phyloP scores from a whole-genome alignment of 1,140 invertebrate genomes.

The Eurytemora carolleeae region DNA sequence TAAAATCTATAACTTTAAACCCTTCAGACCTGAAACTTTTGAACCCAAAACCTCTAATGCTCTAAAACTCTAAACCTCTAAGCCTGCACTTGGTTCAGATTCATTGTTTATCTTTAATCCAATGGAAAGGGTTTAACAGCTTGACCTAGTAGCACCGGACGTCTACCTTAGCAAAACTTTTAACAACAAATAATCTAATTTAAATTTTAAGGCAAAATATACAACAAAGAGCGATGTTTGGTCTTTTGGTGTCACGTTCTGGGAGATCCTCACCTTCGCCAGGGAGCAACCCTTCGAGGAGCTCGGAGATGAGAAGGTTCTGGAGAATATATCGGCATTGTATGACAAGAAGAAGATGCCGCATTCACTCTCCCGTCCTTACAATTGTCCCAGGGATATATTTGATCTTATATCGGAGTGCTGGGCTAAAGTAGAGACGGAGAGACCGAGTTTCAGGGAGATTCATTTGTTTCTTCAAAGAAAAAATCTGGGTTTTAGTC shows the following conservation, averaged over 20 bases:
- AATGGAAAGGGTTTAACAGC: no score
- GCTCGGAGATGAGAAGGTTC: conserved; percentile 50
- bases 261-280: conserved; percentile 70
- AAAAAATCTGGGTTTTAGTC: conserved; percentile 43
- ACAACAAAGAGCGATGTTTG: conserved; percentile 68
- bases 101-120: no score
- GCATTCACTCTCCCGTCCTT: conserved; percentile 29
- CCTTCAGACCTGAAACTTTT: no score
- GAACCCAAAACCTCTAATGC: no score
- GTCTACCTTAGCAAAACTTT: no score
- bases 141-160: no score
- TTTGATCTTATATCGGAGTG: conserved; percentile 54
- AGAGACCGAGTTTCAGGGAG: conserved; percentile 46
- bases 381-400: conserved; percentile 40
- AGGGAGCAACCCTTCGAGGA: conserved; percentile 59
- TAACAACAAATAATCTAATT: background rate
- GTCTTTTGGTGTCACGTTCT: conserved; percentile 65
- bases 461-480: conserved; percentile 50
- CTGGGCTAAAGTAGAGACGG: conserved; percentile 43
- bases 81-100: no score
- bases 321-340: conserved; percentile 50
- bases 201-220: conserved; percentile 44
- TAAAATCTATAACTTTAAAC: no score
- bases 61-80: no score
- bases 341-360: conserved; percentile 42